Evolutionary conservation across 2,797 vertebrate species (phyloP), one percentile per base, ranked within the genome.

Genomic region (Leptatherina wallacei): DNA sequence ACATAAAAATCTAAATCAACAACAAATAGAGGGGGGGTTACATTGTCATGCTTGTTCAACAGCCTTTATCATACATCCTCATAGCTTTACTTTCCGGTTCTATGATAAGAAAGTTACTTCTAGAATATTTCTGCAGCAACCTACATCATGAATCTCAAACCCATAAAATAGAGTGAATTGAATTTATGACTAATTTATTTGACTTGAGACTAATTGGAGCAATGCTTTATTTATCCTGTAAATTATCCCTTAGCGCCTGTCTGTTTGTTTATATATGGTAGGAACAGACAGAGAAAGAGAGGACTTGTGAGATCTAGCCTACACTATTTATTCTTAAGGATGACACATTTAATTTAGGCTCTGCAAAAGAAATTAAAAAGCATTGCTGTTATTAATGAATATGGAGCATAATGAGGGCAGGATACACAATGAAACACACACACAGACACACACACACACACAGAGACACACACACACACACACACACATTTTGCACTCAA

Each of bases 101-200:
- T 87, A 78, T 90, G 84, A 87, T 90, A 77, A 85, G 81, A 70
- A 77, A 85, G 69, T 77, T 47, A 62, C 24, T 44, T 61, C 44
- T 32, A 82, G 83, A 89, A 92, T 88, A 91, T 87, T 88, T 89
- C 82, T 83, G 75, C 73, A 63, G 51, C 33, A 59, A 91, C 83
- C 75, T 85, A 80, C 87, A 91, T 77, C 86, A 91, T 93, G 86
- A 93, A 93, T 93, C 91, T 93, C 72, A 70, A 81, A 88, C 82
- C 76, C 73, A 90, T 94, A 93, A 92, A 93, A 90, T 82, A 44
- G 14, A 78, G 80, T 80, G 91, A 90, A 91, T 91, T 89, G 63
- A 92, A 94, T 93, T 91, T 92, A 93, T 93, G 88, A 92, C 88
- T 91, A 91, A 94, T 94, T 94, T 92, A 94, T 94, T 92, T 94